phyloP scores from a whole-genome alignment of 2,113 vertebrate species.

The Eulemur rufifrons region DNA sequence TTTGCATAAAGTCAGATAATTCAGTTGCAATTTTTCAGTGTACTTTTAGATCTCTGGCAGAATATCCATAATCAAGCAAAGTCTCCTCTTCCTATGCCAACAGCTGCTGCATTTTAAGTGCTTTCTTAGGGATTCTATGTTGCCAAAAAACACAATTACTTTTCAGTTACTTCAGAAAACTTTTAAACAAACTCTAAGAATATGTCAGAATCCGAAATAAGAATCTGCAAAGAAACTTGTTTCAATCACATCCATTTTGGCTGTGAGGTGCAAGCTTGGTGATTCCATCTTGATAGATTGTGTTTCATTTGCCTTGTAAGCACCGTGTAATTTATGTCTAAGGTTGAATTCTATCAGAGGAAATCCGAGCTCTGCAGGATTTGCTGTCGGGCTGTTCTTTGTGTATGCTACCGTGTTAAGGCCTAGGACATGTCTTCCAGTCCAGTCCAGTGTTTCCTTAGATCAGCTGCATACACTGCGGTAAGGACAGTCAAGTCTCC shows the following conservation, averaged over 20 bases:
- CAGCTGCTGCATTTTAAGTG: slow-evolving; percentile 59
- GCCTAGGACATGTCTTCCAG: neutral
- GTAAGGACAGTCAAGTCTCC: neutral
- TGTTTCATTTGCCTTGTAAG: slow-evolving; percentile 64
- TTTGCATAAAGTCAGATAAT: slow-evolving; percentile 48
- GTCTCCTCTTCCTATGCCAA: slow-evolving; percentile 54
- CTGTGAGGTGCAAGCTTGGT: slow-evolving; percentile 6
- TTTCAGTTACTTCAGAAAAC: slow-evolving; percentile 67
- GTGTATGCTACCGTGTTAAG: neutral
- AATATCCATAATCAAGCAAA: slow-evolving; percentile 63
- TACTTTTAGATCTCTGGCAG: slow-evolving; percentile 58
- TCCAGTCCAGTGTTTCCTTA: neutral
- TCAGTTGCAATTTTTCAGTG: slow-evolving; percentile 44
- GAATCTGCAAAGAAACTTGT: slow-evolving; percentile 58
- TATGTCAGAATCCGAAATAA: slow-evolving; percentile 66
- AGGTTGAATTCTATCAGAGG: slow-evolving; percentile 53
- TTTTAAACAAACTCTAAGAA: slow-evolving; percentile 65
- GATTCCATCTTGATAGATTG: slow-evolving; percentile 47
- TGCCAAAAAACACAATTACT: slow-evolving; percentile 73
- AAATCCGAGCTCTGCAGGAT: slow-evolving; percentile 7
- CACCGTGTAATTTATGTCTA: slow-evolving; percentile 40
- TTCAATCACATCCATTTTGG: slow-evolving; percentile 59
- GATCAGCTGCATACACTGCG: neutral
- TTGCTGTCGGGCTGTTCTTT: neutral
- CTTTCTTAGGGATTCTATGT: slow-evolving; percentile 59